Conservation (phyloP, 2,888 invertebrate genomes). For the Luperina testacea region DNA sequence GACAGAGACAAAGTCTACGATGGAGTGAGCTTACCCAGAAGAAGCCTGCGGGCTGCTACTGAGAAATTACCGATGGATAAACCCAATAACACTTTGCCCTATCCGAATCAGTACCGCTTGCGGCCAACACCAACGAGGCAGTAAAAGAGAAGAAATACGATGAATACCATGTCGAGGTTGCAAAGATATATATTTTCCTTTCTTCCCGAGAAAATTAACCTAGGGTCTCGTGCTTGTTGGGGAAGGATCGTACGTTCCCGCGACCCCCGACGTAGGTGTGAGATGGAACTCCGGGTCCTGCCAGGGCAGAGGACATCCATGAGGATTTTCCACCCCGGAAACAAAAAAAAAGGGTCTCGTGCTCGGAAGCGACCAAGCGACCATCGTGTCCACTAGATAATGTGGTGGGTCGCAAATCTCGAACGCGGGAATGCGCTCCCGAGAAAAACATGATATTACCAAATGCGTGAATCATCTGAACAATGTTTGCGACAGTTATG, state of each 20-base stretch:
- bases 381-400: constrained; percentile 23
- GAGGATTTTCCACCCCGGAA: too few relatives aligned
- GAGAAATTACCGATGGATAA: background rate
- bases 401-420: constrained; percentile 46
- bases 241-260: too few relatives aligned
- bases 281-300: too few relatives aligned
- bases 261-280: too few relatives aligned
- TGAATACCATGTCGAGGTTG: background rate
- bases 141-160: background rate
- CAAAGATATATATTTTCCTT: background rate
- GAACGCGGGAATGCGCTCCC: constrained; percentile 52
- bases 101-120: background rate
- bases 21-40: too few relatives aligned
- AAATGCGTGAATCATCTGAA: constrained; percentile 86
- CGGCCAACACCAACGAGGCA: background rate
- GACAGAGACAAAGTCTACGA: too few relatives aligned
- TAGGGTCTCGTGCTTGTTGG: background rate
- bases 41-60: background rate
- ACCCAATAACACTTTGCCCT: background rate
- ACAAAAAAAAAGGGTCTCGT: background rate
- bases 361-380: background rate
- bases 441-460: constrained; percentile 81
- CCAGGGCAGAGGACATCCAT: too few relatives aligned
- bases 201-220: background rate
- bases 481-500: constrained; percentile 88